Evolutionary conservation across 2,113 vertebrate species (phyloP).

Genomic region (Tupaia tana): DNA sequence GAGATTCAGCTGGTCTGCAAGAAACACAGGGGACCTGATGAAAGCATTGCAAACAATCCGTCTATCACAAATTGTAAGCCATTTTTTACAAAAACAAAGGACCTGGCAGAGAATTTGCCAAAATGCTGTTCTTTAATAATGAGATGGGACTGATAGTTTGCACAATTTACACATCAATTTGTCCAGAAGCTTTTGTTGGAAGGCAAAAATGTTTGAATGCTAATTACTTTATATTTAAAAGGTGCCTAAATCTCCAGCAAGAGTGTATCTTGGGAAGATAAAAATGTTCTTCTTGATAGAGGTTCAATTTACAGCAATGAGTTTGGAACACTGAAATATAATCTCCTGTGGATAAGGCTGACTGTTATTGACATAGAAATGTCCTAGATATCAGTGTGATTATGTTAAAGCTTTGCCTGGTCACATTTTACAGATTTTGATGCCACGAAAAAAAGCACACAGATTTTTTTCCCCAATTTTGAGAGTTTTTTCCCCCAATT

Average conservation of each 20-base stretch:
- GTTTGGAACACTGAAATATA: slow-evolving; percentile 53
- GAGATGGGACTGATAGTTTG: slow-evolving; percentile 43
- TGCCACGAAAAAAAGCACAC: neutral
- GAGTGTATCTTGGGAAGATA: neutral
- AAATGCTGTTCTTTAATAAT: slow-evolving; percentile 70
- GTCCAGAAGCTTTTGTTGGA: slow-evolving; percentile 54
- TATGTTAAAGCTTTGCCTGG: slow-evolving; percentile 12
- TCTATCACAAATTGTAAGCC: slow-evolving; percentile 49
- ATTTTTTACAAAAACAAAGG: slow-evolving; percentile 73
- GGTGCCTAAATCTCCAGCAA: slow-evolving; percentile 51
- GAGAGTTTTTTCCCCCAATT: neutral
- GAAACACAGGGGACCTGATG: neutral
- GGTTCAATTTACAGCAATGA: slow-evolving; percentile 14
- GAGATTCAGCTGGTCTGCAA: slow-evolving; percentile 60
- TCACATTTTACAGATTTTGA: neutral
- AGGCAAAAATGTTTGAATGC: slow-evolving; percentile 62
- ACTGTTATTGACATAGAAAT: slow-evolving; percentile 14
- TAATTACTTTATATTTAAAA: slow-evolving; percentile 58
- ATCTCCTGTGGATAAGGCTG: neutral
- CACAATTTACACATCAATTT: slow-evolving; percentile 68
- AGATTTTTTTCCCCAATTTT: neutral
- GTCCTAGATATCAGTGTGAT: neutral
- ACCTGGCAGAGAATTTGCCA: slow-evolving; percentile 45
- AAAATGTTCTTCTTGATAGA: slow-evolving; percentile 41
- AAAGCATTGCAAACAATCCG: slow-evolving; percentile 39